Conservation (phyloP, 2,888 invertebrate species). For the Orthosia gracilis region DNA sequence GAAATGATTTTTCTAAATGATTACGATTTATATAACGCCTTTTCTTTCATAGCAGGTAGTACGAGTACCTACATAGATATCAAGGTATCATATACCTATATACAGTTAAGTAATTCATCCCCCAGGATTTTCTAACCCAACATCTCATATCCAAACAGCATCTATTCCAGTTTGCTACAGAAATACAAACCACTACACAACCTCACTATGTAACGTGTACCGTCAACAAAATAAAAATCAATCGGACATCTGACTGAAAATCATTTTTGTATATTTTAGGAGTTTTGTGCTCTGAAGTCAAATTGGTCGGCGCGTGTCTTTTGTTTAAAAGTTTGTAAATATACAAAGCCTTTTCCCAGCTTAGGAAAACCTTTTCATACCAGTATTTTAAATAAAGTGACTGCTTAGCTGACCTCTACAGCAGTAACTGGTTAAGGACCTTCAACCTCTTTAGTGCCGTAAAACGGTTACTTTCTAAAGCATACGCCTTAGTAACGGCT, state of each 20-base stretch:
- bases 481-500: too few species aligned
- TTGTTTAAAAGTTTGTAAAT: neutral
- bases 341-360: neutral
- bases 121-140: neutral
- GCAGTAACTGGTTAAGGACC: too few species aligned
- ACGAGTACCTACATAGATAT: neutral
- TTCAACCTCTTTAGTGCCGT: too few species aligned
- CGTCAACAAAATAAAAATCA: neutral
- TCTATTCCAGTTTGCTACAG: conserved; percentile 3
- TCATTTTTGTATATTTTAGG: neutral
- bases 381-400: too few species aligned
- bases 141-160: conserved; percentile 5
- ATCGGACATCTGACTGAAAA: neutral
- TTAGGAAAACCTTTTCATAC: too few species aligned
- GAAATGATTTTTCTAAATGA: too few species aligned
- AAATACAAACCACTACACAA: conserved; percentile 5
- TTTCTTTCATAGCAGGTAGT: neutral
- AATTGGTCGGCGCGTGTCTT: too few species aligned
- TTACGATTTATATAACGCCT: neutral
- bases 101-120: neutral
- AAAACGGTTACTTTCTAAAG: too few species aligned
- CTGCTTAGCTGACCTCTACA: neutral
- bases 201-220: neutral
- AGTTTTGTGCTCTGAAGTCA: neutral
- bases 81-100: neutral